A percentile compares a stretch with the other conserved stretches of the same genome.
Evolutionary conservation across 2,797 vertebrate species (phyloP).

Genomic region (Potorous gilbertii): DNA sequence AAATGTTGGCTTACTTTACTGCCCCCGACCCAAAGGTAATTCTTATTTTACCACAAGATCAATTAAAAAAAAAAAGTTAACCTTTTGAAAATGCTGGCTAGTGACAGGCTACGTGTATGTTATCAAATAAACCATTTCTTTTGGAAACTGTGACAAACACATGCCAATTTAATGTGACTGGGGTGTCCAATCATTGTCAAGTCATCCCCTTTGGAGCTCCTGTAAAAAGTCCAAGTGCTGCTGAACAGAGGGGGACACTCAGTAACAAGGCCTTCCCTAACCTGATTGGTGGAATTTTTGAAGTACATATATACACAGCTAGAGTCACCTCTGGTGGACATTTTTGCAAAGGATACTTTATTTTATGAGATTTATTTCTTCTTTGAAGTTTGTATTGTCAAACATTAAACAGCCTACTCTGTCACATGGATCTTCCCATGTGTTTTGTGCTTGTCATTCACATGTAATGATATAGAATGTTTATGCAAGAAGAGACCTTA

Average conservation of each 20-base stretch:
- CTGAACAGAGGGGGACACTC: not conserved
- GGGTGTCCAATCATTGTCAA: constrained; percentile 41
- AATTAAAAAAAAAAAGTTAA: not conserved
- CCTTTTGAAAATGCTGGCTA: constrained; percentile 51
- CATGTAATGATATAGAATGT: not conserved
- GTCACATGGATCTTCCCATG: not conserved
- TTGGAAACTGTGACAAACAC: constrained; percentile 18
- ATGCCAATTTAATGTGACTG: constrained; percentile 6
- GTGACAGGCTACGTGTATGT: constrained; percentile 32
- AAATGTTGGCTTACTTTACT: constrained; percentile 63
- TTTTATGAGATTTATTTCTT: constrained; percentile 5
- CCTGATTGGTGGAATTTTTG: not conserved
- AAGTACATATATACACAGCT: not conserved
- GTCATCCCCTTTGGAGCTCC: not conserved
- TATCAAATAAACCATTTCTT: constrained; percentile 20
- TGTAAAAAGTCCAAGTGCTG: constrained; percentile 36
- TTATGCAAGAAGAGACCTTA: not conserved
- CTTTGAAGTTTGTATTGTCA: not conserved
- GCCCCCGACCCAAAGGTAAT: constrained; percentile 25
- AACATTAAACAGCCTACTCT: not conserved
- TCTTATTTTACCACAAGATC: not conserved
- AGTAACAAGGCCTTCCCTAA: not conserved
- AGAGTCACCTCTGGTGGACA: not conserved
- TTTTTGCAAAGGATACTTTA: constrained; percentile 41
- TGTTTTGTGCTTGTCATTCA: not conserved